phyloP scores from a whole-genome alignment of 1,140 invertebrate genomes.

The Pogonomyrmex californicus region DNA sequence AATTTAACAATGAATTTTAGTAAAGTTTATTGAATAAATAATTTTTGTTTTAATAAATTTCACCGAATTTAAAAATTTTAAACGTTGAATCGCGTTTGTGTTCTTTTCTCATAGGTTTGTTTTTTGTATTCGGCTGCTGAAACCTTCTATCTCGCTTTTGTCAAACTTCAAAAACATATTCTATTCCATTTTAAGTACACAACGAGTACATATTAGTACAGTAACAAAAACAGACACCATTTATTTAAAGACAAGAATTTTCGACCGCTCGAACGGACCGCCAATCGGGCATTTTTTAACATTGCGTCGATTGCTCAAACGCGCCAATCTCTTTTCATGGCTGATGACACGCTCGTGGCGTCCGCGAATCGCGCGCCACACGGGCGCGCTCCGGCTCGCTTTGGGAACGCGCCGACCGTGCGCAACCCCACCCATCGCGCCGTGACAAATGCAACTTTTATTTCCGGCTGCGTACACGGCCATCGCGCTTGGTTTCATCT shows the following conservation, averaged over 20 bases:
- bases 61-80: not conserved
- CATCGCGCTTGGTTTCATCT: conserved; percentile 56
- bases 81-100: no score
- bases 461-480: conserved; percentile 84
- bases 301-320: not conserved
- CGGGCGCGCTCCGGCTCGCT: not conserved
- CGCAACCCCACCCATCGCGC: conserved; percentile 83
- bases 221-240: no score
- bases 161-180: no score
- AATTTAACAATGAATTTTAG: not conserved
- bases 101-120: no score
- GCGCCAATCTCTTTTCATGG: not conserved
- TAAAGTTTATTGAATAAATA: conserved; percentile 1
- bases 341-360: not conserved
- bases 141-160: no score
- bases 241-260: no score
- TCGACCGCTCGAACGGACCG: no score
- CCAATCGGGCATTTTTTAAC: not conserved
- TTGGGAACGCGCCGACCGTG: conserved; percentile 64
- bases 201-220: no score
- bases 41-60: not conserved
- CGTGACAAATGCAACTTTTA: conserved; percentile 87
- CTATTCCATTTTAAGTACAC: no score
- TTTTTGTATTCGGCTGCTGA: no score
- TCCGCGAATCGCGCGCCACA: not conserved